Evolutionary conservation across 2,113 vertebrate species (phyloP), one percentile per base, ranked within the genome.

Genomic region (Argyrosomus japonicus): DNA sequence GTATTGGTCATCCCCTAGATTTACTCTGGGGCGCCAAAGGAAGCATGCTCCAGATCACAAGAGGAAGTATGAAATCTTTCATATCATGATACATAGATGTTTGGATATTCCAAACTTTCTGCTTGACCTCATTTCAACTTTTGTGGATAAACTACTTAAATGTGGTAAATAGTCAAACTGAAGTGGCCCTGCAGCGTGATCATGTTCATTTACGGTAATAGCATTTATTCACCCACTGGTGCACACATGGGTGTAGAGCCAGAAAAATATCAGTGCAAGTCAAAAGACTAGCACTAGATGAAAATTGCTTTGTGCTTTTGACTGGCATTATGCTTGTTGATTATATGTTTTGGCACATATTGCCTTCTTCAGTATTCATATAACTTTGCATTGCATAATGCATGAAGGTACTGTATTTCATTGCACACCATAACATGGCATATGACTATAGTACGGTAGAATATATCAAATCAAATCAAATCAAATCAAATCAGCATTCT

Each of bases 61-160:
- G 27, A 69, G 82, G 88, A 92, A 87, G 81, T 86, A 45, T 25
- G 12, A 63, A n/a, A 32, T 63, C 3, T 19, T 36, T 54, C 3
- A 68, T 17, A 23, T 5, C 17, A 67, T 48, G 71, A 69, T 47
- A 9, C 47, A 72, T 6, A 5, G 25, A 70, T 45, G 32, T 76
- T 81, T 32, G 48, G 80, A 78, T 77, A 72, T 78, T 77, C 13
- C 61, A 54, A 12, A 86, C 87, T 32, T 64, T 73, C 56, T 68
- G 17, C 17, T 27, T 77, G 40, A 43, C 60, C 47, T 43, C 23
- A 56, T 18, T 1, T 13, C 27, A 85, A 65, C 50, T 62, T 57
- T 58, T 61, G 1, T 0, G 50, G 13, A 73, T 45, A 64, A 64
- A 1, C 2, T 3, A 12, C 12, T 29, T 6, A 12, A 7, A 13